A percentile compares a stretch with the other conserved stretches of the same genome.
phyloP scores from a whole-genome alignment of 1,140 invertebrate genomes.

The Drosophila kikkawai region DNA sequence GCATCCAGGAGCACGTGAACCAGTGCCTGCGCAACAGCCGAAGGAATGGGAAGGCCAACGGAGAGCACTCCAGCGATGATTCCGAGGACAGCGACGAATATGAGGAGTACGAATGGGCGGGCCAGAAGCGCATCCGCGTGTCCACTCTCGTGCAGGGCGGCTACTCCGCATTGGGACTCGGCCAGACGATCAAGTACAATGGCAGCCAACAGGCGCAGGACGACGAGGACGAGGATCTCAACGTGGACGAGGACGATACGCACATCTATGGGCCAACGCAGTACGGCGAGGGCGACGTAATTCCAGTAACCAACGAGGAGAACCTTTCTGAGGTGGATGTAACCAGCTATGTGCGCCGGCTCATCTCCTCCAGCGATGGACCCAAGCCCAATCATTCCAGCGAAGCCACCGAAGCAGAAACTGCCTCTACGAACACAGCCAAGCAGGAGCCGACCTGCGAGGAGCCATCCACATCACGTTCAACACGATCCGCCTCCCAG shows the following conservation, averaged over 20 bases:
- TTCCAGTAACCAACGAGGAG: conserved; percentile 86
- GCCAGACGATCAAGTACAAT: conserved; percentile 86
- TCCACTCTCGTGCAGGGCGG: conserved; percentile 90
- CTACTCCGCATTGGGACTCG: conserved; percentile 87
- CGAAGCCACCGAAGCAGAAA: conserved; percentile 20
- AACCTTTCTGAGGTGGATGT: conserved; percentile 84
- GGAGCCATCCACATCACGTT: conserved; percentile 61
- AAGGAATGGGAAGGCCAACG: conserved; percentile 74
- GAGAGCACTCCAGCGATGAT: conserved; percentile 84
- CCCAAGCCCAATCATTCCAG: conserved; percentile 54
- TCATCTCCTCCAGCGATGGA: conserved; percentile 69
- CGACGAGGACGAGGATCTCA: conserved; percentile 92
- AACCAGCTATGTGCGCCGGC: conserved; percentile 85
- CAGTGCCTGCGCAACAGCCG: conserved; percentile 87
- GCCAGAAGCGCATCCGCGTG: conserved; percentile 90
- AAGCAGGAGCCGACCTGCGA: conserved; percentile 23
- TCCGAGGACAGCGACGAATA: conserved; percentile 90
- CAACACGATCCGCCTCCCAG: conserved; percentile 49
- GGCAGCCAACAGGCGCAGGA: conserved; percentile 74
- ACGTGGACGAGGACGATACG: conserved; percentile 91
- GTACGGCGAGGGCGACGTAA: conserved; percentile 92
- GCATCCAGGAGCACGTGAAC: conserved; percentile 92
- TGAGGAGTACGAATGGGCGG: conserved; percentile 94
- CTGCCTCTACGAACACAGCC: conserved; percentile 23
- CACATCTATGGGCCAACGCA: conserved; percentile 93